Base-by-base conservation (phyloP, 2,113 vertebrate species). In the Nothoprocta perdicaria region DNA sequence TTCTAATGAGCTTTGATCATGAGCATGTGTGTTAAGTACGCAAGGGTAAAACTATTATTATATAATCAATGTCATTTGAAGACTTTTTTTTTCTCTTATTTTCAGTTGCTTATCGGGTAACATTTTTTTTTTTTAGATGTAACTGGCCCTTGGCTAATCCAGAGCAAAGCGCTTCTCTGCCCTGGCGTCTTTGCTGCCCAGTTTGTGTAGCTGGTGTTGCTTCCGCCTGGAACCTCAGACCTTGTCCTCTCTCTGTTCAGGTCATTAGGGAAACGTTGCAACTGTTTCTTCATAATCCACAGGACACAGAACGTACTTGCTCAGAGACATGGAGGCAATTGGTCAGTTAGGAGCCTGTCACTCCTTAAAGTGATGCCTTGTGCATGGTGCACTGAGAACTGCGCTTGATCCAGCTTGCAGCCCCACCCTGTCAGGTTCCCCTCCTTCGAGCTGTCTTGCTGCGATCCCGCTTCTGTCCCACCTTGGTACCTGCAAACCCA, bases 401-500 rank as follows among this genome's bases (percentile, higher is more conserved):
- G 35, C 86, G 58, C 69, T 84, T 48, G 38, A 33, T 41, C 35
- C 41, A 26, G 31, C 69, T 31, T 62, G 50, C 53, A 80, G 61
- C 40, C 29, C 22, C 1, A 2, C 0, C 3, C 0, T 16, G 16
- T 60, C 89, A 43, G 10, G 4, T 40, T 84, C 68, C 14, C 41
- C 45, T 72, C 14, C 41, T 55, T 21, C 29, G 9, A 16, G 23
- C 15, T 33, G 10, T 0, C 2, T 35, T 52, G 21, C 26, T 61
- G 12, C n/a, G 19, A 0, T 38, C 40, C 55, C 18, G 3, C n/a
- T 88, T 88, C 48, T 77, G 53, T 69, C 74, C 66, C 45, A 74
- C 48, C 2, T 2, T 7, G 46, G 33, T 10, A 50, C 35, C 38
- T 24, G 17, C 9, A 0, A 69, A 26, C 40, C 62, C 66, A 63